A percentile compares a stretch with the other conserved stretches of the same genome.
phyloP scores from a whole-genome alignment of 2,888 invertebrate species.

The Macaria liturata region DNA sequence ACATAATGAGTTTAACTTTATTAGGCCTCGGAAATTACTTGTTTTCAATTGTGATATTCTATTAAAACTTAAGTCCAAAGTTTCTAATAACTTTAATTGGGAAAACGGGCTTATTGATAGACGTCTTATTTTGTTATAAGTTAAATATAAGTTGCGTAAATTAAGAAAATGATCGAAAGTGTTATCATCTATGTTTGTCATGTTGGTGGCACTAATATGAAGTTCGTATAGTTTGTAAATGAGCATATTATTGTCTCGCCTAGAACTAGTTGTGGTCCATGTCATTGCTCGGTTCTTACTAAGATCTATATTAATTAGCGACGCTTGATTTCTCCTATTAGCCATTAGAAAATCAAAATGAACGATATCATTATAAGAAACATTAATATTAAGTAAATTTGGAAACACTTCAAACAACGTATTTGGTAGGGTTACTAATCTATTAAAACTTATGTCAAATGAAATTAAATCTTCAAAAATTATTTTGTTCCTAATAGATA shows the following conservation, averaged over 20 bases:
- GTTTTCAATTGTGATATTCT: slow-evolving; percentile 91
- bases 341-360: slow-evolving; percentile 66
- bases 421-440: slow-evolving; percentile 59
- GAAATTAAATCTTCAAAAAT: slow-evolving; percentile 59
- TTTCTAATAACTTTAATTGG: slow-evolving; percentile 88
- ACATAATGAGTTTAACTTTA: slow-evolving; percentile 89
- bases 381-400: slow-evolving; percentile 69
- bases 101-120: slow-evolving; percentile 93
- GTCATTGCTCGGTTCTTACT: slow-evolving; percentile 69
- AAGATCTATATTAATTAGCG: slow-evolving; percentile 69
- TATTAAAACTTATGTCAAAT: slow-evolving; percentile 72
- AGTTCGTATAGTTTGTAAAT: slow-evolving; percentile 71
- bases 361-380: slow-evolving; percentile 70
- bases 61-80: slow-evolving; percentile 92
- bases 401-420: slow-evolving; percentile 71
- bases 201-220: slow-evolving; percentile 70
- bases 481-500: slow-evolving; percentile 66
- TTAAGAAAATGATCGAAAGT: slow-evolving; percentile 89
- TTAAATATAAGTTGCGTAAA: slow-evolving; percentile 90
- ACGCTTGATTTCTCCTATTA: slow-evolving; percentile 54
- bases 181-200: slow-evolving; percentile 84
- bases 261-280: slow-evolving; percentile 57
- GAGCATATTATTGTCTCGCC: slow-evolving; percentile 60
- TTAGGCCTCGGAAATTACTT: slow-evolving; percentile 91
- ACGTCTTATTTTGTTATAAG: slow-evolving; percentile 89